Conservation (phyloP, 2,797 vertebrate genomes). For the Enteromius viviparus region DNA sequence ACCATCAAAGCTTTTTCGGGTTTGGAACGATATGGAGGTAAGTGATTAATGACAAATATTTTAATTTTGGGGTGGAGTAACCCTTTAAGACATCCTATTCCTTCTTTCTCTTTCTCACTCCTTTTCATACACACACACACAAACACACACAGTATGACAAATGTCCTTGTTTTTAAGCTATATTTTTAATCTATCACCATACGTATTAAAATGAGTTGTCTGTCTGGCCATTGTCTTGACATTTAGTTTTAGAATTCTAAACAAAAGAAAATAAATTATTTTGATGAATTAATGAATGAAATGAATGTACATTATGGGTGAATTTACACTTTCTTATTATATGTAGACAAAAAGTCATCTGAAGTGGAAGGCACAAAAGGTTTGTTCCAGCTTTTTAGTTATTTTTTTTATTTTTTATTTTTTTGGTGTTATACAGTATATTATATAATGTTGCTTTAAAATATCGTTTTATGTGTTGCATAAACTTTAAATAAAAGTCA, state of each 20-base stretch:
- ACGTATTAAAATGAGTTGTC: conserved; percentile 8
- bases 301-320: conserved; percentile 15
- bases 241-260: conserved; percentile 45
- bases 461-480: not conserved
- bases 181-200: not conserved
- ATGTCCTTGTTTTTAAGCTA: not conserved
- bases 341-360: conserved; percentile 1
- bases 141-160: not conserved
- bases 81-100: not conserved
- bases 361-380: conserved; percentile 31
- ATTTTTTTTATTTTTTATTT: not conserved
- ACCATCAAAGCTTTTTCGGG: no score
- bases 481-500: not conserved
- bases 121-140: not conserved
- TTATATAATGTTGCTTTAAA: not conserved
- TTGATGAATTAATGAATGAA: not conserved
- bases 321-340: conserved; percentile 19
- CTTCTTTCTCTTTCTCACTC: not conserved
- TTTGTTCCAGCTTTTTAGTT: not conserved
- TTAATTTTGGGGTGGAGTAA: no score
- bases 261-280: not conserved
- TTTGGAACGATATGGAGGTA: no score
- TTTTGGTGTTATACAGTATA: not conserved
- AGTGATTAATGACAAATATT: no score
- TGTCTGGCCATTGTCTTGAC: conserved; percentile 60